These are phyloP conservation scores for Cephus nigrinus DNA, from an alignment of 2,888 invertebrate species.

Conservation along the genomic window DNA sequence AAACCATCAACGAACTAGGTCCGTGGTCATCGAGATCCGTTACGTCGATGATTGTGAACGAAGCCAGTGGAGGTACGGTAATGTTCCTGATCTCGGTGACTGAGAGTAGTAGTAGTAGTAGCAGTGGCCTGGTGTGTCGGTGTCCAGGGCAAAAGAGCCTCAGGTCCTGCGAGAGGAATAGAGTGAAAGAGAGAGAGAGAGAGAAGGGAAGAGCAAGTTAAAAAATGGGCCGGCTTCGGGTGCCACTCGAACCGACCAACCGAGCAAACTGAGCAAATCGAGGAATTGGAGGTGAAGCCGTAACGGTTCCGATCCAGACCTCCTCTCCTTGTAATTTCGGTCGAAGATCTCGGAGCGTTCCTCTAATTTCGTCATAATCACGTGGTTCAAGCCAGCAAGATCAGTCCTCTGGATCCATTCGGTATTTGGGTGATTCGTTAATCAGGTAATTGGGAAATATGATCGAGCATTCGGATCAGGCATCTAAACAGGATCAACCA, in stretches of 20 bases:
- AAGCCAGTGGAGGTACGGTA: background rate
- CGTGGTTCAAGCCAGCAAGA: no score
- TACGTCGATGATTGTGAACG: background rate
- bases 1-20: conserved; percentile 1
- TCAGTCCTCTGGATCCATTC: no score
- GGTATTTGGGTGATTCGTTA: no score
- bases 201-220: background rate
- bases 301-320: conserved; percentile 36
- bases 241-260: background rate
- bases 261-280: background rate
- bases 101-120: no score
- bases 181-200: background rate
- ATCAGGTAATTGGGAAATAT: no score
- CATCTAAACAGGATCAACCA: no score
- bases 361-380: no score
- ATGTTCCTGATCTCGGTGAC: background rate
- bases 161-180: background rate
- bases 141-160: background rate
- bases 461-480: no score
- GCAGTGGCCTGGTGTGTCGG: background rate
- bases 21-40: background rate
- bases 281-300: conserved; percentile 25
- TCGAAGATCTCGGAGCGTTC: conserved; percentile 7
- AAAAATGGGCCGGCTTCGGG: conserved; percentile 22
- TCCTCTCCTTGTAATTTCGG: conserved; percentile 37